phyloP scores from a whole-genome alignment of 2,113 vertebrate genomes.

The Phalacrocorax aristotelis region DNA sequence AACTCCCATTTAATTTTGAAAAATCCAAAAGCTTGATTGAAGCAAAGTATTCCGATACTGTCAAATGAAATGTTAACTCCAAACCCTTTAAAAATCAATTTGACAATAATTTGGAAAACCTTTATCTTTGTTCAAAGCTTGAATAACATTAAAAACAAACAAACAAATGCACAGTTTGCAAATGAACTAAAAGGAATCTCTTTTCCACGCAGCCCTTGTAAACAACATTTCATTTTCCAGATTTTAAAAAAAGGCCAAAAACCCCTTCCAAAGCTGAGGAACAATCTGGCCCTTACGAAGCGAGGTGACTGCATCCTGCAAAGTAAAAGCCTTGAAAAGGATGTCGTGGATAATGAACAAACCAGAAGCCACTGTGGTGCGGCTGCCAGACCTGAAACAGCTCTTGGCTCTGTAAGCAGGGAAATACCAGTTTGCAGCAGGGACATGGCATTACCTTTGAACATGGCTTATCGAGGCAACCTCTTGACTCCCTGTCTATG shows the following conservation, averaged over 20 bases:
- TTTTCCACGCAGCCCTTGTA: neutral
- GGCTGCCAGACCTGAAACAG: neutral
- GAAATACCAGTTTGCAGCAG: neutral
- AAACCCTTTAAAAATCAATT: conserved; percentile 57
- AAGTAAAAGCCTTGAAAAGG: neutral
- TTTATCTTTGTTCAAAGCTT: conserved; percentile 45
- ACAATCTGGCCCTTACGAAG: neutral
- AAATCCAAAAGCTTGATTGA: conserved; percentile 37
- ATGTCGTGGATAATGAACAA: neutral
- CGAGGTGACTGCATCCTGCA: neutral
- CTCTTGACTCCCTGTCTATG: neutral
- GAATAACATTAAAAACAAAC: conserved; percentile 35
- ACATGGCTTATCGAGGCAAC: neutral
- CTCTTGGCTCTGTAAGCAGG: neutral
- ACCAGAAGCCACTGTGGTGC: neutral
- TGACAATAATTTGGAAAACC: conserved; percentile 56
- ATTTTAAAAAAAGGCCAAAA: neutral
- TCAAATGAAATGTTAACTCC: conserved; percentile 22
- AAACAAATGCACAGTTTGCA: conserved; percentile 34
- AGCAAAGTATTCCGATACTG: neutral
- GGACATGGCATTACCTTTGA: neutral
- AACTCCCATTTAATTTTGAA: conserved; percentile 52
- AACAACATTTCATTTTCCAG: neutral
- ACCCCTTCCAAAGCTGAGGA: neutral
- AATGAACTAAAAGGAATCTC: neutral